Evolutionary conservation across 2,888 invertebrate species (phyloP).

Genomic region (Harpagoxenus sublaevis): DNA sequence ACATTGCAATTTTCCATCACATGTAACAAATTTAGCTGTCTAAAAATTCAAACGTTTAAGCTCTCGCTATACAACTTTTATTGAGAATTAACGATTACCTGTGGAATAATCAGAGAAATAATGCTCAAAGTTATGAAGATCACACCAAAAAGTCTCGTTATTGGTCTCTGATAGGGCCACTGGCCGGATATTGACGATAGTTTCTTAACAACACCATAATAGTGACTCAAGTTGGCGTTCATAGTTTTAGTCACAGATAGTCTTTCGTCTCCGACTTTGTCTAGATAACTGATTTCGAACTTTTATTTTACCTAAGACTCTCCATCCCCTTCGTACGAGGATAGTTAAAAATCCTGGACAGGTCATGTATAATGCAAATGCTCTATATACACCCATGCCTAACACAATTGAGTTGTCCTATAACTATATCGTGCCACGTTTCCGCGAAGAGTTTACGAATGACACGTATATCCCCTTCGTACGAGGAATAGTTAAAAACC

Average conservation of each 20-base stretch:
- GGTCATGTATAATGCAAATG: background rate
- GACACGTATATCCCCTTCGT: background rate
- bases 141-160: background rate
- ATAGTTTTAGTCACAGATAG: background rate
- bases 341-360: background rate
- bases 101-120: conserved; percentile 9
- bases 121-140: conserved; percentile 1
- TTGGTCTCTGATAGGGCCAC: conserved; percentile 15
- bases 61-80: background rate
- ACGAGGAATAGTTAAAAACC: background rate
- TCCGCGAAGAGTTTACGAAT: background rate
- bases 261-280: background rate
- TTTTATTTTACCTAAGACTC: background rate
- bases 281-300: background rate
- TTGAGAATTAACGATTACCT: background rate
- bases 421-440: background rate
- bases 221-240: background rate
- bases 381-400: too few relatives aligned
- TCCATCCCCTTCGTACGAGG: background rate
- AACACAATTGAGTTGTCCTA: too few relatives aligned
- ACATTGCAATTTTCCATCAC: conserved; percentile 7
- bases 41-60: background rate
- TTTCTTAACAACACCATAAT: conserved; percentile 3
- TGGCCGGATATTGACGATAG: background rate
- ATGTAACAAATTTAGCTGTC: conserved; percentile 6